Evolutionary conservation across 2,888 invertebrate species (phyloP).

Genomic region (Pristionchus japonicus): DNA sequence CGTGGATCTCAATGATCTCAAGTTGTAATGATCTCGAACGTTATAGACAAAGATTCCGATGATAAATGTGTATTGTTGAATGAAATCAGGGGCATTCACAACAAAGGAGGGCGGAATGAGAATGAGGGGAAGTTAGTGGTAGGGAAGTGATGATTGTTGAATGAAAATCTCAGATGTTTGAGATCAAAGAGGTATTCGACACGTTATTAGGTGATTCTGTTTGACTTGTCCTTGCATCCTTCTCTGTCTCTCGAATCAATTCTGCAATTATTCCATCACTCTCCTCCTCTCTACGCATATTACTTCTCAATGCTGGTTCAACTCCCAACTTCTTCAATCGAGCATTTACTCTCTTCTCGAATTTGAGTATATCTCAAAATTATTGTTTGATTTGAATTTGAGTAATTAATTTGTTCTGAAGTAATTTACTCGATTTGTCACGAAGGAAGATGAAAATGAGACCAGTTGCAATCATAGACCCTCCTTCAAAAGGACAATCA

Average conservation of each 20-base stretch:
- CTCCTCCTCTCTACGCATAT: neutral
- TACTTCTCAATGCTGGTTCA: slow-evolving; percentile 3
- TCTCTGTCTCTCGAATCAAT: neutral
- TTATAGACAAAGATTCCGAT: neutral
- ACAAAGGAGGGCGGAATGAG: no score
- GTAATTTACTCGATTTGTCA: no score
- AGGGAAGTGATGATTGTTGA: no score
- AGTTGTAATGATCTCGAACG: neutral
- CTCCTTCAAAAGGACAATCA: neutral
- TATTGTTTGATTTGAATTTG: no score
- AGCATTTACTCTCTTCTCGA: slow-evolving; percentile 15
- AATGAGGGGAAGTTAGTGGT: no score
- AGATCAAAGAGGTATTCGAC: neutral
- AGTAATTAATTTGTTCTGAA: no score
- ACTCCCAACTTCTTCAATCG: slow-evolving; percentile 13
- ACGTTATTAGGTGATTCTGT: neutral
- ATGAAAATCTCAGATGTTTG: no score
- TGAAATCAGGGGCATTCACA: no score
- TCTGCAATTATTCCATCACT: neutral
- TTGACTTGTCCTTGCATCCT: neutral
- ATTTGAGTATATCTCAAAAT: no score
- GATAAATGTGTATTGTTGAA: neutral
- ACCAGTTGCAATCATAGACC: slow-evolving; percentile 9
- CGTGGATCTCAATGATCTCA: neutral
- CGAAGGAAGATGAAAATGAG: slow-evolving; percentile 18